Conservation (phyloP, 2,113 vertebrate genomes). For the Nicator chloris region DNA sequence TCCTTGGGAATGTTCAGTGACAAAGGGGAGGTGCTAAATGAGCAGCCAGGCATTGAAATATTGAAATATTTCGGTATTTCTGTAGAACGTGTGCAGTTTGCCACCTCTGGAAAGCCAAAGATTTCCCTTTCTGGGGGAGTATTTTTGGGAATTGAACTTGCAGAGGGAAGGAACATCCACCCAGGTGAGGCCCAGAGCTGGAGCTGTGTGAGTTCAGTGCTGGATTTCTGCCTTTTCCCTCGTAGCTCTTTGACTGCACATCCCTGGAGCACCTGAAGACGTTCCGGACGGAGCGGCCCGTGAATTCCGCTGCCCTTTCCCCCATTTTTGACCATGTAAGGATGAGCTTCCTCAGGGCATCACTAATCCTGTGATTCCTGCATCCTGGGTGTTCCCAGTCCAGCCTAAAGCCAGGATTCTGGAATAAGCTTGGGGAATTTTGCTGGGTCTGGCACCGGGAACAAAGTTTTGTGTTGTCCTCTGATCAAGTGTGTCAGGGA, state of each 20-base stretch:
- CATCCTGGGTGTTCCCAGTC: fast-evolving
- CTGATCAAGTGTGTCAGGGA: fast-evolving
- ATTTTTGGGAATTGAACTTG: not conserved
- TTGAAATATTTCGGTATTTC: not conserved
- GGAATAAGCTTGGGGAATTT: not conserved
- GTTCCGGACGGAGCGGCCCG: slow-evolving; percentile 92
- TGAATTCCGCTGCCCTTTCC: slow-evolving; percentile 95
- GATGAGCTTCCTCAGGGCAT: fast-evolving
- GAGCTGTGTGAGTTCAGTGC: fast-evolving
- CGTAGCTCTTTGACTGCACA: slow-evolving; percentile 87
- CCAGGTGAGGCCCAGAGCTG: not conserved
- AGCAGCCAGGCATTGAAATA: fast-evolving
- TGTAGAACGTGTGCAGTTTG: fast-evolving
- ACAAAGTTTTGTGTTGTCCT: not conserved
- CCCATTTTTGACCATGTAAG: slow-evolving; percentile 95
- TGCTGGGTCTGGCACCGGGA: not conserved
- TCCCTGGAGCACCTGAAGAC: slow-evolving; percentile 91
- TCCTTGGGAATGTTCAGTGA: not conserved
- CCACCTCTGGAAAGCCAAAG: fast-evolving
- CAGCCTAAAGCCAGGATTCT: fast-evolving
- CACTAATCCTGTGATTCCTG: fast-evolving
- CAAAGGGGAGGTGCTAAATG: not conserved
- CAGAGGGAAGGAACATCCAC: fast-evolving
- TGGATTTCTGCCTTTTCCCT: not conserved
- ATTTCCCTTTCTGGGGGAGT: not conserved